Conservation (phyloP, 2,888 invertebrate species). For the Anoplius nigerrimus region DNA sequence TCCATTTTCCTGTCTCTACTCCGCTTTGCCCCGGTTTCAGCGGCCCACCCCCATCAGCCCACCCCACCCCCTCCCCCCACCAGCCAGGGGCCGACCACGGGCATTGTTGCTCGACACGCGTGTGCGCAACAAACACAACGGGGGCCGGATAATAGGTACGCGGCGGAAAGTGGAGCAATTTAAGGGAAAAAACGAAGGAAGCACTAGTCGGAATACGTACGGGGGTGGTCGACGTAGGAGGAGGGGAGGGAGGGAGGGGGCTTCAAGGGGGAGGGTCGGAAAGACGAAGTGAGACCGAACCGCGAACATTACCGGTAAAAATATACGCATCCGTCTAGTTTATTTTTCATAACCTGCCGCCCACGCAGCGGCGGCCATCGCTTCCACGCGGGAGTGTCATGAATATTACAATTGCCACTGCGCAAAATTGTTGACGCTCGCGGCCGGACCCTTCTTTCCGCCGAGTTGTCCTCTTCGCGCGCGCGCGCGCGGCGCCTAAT, state of each 20-base stretch:
- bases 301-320: neutral
- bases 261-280: no score
- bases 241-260: neutral
- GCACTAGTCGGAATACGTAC: no score
- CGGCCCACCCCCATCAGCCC: no score
- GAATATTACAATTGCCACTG: no score
- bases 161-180: constrained; percentile 23
- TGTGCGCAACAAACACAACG: constrained; percentile 2
- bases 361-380: constrained; percentile 12
- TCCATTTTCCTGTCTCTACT: no score
- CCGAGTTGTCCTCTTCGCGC: no score
- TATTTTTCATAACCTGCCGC: constrained; percentile 29
- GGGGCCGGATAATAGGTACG: neutral
- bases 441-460: no score
- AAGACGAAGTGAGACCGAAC: neutral
- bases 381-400: neutral
- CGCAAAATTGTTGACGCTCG: no score
- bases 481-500: no score
- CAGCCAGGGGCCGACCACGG: no score
- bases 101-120: constrained; percentile 13
- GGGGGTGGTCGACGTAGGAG: constrained; percentile 18
- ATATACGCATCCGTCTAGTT: constrained; percentile 17
- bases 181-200: constrained; percentile 15
- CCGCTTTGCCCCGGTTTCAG: no score
- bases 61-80: neutral